These are phyloP conservation scores for Trissolcus japonicus DNA, from an alignment of 2,888 invertebrate species.

Conservation along the genomic window DNA sequence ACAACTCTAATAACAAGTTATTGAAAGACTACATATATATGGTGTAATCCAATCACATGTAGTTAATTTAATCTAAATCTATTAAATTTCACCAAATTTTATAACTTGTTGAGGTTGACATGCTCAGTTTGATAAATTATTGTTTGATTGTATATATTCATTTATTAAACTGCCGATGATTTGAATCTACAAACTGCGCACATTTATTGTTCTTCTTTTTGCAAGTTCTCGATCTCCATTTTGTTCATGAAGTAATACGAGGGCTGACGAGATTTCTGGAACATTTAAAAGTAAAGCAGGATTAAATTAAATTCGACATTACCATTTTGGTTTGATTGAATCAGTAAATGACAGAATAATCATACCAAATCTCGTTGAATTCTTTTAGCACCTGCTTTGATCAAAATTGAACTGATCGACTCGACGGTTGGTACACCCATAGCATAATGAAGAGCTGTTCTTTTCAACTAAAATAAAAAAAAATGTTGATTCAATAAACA, in stretches of 20 bases:
- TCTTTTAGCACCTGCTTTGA: slow-evolving; percentile 89
- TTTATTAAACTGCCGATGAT: too few relatives aligned
- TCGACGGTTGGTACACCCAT: slow-evolving; percentile 93
- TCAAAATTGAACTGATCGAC: slow-evolving; percentile 86
- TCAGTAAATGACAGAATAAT: slow-evolving; percentile 12
- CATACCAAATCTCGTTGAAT: slow-evolving; percentile 87
- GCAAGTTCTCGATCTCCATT: slow-evolving; percentile 88
- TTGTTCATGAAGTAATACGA: slow-evolving; percentile 96
- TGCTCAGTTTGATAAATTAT: too few relatives aligned
- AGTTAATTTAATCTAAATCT: too few relatives aligned
- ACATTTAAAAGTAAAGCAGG: slow-evolving; percentile 12
- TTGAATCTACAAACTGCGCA: slow-evolving; percentile 4
- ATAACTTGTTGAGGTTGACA: too few relatives aligned
- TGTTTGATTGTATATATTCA: too few relatives aligned
- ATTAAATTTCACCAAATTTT: too few relatives aligned
- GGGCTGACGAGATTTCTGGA: slow-evolving; percentile 88
- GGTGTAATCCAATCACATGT: too few relatives aligned
- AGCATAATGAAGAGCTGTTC: slow-evolving; percentile 92
- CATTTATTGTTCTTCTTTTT: slow-evolving; percentile 86
- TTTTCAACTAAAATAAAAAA: slow-evolving; percentile 82
- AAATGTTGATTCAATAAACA: neutral
- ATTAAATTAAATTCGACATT: neutral
- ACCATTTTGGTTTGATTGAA: neutral
- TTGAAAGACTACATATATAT: too few relatives aligned
- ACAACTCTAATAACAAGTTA: too few relatives aligned